Conservation (phyloP, 2,888 invertebrate genomes). For the Drosophila heteroneura region DNA sequence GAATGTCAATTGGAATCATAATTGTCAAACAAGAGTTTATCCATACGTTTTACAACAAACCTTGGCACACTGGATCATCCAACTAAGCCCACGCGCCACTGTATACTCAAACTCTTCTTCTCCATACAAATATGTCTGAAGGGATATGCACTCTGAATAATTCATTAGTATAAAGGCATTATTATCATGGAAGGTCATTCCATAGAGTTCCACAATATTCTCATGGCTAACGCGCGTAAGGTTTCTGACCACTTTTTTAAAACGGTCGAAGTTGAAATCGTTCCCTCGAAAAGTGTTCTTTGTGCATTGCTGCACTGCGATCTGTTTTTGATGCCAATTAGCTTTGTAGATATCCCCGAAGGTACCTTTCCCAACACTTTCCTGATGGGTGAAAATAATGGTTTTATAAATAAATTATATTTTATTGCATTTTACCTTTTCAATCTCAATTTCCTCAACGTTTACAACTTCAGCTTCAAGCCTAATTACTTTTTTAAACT, state of each 20-base stretch:
- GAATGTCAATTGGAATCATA: background rate
- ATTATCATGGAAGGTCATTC: background rate
- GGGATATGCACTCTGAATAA: constrained; percentile 6
- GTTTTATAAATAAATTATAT: background rate
- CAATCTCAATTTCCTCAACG: background rate
- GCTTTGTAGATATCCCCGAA: constrained; percentile 3
- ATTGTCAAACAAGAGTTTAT: background rate
- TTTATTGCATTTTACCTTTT: background rate
- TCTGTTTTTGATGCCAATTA: background rate
- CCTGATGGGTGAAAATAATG: background rate
- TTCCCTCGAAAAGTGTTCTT: background rate
- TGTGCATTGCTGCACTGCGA: constrained; percentile 4
- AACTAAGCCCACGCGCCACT: background rate
- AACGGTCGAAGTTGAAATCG: background rate
- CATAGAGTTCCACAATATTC: constrained; percentile 16
- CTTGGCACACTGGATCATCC: constrained; percentile 21
- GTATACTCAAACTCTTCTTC: background rate
- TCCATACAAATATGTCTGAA: constrained; percentile 13
- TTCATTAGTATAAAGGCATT: background rate
- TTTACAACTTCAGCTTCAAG: background rate
- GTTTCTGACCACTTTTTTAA: background rate
- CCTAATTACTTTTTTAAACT: background rate
- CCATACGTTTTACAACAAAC: background rate
- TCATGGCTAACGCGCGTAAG: background rate
- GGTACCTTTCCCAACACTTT: background rate